These are phyloP conservation scores for Lysandra coridon DNA, from an alignment of 2,888 invertebrate species.

Conservation along the genomic window DNA sequence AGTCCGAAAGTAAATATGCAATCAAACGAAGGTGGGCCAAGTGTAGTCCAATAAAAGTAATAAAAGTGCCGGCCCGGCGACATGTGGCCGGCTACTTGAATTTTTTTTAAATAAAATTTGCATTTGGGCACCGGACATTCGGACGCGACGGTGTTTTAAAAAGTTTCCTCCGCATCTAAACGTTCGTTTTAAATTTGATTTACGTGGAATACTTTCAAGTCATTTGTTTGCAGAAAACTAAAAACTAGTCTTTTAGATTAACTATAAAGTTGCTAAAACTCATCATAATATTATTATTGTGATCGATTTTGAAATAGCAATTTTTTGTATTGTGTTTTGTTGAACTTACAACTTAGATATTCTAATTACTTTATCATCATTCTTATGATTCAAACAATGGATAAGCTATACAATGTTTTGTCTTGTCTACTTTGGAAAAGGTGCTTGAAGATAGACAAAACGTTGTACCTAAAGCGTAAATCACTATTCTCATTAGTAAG, in stretches of 20 bases:
- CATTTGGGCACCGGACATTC: slow-evolving; percentile 53
- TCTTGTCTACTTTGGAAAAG: too few species aligned
- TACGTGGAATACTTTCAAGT: neutral
- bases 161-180: slow-evolving; percentile 35
- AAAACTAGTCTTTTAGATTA: neutral
- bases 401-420: too few species aligned
- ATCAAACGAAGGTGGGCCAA: slow-evolving; percentile 48
- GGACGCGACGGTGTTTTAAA: slow-evolving; percentile 41
- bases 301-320: too few species aligned
- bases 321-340: too few species aligned
- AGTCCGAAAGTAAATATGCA: slow-evolving; percentile 42
- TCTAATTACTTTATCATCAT: too few species aligned
- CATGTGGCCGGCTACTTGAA: slow-evolving; percentile 73
- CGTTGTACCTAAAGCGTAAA: too few species aligned
- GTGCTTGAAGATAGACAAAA: too few species aligned
- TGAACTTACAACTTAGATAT: too few species aligned
- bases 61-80: slow-evolving; percentile 52
- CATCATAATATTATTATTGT: too few species aligned
- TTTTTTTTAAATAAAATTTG: slow-evolving; percentile 76
- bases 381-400: too few species aligned
- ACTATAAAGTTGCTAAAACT: too few species aligned
- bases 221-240: neutral
- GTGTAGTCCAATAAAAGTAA: slow-evolving; percentile 47
- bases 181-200: slow-evolving; percentile 5
- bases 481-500: too few species aligned